Percentiles rank a stretch among this genome's conserved stretches.
phyloP scores from a whole-genome alignment of 2,797 vertebrate species.

The Parauchenoglanis punctatus region DNA sequence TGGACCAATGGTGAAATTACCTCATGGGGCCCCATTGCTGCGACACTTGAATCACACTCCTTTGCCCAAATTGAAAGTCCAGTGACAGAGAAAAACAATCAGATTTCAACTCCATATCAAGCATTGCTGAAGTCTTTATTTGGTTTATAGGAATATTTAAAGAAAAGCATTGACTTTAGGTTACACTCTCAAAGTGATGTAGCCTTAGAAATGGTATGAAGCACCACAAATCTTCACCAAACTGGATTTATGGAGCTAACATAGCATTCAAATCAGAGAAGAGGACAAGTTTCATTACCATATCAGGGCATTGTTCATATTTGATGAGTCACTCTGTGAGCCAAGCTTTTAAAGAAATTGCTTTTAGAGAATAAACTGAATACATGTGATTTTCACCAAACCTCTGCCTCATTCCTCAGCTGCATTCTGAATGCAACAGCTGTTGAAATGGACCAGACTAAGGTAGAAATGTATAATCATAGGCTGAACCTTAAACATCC shows the following conservation, averaged over 20 bases:
- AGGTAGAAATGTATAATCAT: neutral
- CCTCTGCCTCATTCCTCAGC: neutral
- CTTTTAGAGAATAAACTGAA: neutral
- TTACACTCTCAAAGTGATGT: neutral
- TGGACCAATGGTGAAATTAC: neutral
- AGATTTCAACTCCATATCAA: neutral
- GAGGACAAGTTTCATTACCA: neutral
- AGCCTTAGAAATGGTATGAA: neutral
- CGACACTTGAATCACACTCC: neutral
- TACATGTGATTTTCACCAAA: neutral
- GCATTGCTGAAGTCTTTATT: neutral
- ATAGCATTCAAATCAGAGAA: neutral
- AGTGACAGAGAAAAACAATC: neutral
- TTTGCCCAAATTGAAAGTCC: neutral
- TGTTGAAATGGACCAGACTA: neutral
- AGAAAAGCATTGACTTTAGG: neutral
- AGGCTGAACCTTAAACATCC: neutral
- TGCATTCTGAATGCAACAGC: neutral
- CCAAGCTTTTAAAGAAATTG: constrained; percentile 9
- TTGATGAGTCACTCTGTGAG: neutral
- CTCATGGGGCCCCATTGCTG: neutral
- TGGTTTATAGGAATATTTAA: neutral
- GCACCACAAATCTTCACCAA: neutral
- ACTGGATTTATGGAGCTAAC: neutral
- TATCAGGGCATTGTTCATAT: neutral